These are phyloP conservation scores for Bombus cullumanus DNA, from an alignment of 1,140 invertebrate species.

Conservation along the genomic window DNA sequence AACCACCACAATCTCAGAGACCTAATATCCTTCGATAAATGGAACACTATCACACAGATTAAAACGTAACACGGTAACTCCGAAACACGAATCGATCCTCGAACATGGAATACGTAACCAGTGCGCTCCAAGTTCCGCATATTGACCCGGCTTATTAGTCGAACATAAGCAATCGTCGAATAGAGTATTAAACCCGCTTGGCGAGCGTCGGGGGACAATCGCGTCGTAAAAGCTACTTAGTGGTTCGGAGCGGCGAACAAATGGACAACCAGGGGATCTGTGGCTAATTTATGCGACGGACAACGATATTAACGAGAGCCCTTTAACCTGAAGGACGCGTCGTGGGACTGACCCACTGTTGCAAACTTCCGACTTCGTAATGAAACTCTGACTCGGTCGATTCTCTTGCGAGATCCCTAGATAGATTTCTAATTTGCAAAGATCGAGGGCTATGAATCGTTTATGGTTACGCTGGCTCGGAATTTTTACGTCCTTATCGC, in stretches of 20 bases:
- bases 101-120: not conserved
- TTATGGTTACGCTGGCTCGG: too few species aligned
- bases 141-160: not conserved
- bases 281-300: constrained; percentile 32
- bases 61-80: not conserved
- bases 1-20: too few species aligned
- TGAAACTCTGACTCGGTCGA: not conserved
- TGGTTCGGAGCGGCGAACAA: not conserved
- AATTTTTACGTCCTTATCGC: too few species aligned
- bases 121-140: not conserved
- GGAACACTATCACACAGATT: not conserved
- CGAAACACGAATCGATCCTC: not conserved
- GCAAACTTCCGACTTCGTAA: not conserved
- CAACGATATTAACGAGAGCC: constrained; percentile 18
- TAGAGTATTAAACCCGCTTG: not conserved
- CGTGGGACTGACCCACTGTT: not conserved
- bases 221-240: constrained; percentile 19
- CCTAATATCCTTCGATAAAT: too few species aligned
- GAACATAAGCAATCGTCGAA: constrained; percentile 19
- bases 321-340: not conserved
- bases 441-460: too few species aligned
- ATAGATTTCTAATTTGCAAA: too few species aligned
- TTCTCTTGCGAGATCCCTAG: not conserved
- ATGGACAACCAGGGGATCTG: constrained; percentile 8
- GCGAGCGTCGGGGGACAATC: constrained; percentile 7